Evolutionary conservation across 2,888 invertebrate species (phyloP).

Genomic region (Ormyrus thymus): DNA sequence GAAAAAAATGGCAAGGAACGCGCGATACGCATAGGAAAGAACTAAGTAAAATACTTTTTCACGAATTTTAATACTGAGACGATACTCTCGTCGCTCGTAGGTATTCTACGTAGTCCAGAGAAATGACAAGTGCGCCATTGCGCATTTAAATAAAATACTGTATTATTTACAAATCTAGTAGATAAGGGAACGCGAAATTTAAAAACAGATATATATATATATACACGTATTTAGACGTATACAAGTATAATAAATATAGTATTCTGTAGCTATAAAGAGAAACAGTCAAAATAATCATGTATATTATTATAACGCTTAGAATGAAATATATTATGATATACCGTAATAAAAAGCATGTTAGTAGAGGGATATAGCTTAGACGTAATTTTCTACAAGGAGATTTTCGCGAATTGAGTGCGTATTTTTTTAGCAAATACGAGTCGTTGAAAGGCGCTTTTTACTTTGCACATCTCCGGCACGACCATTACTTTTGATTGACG

Average conservation of each 20-base stretch:
- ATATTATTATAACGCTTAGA: constrained; percentile 42
- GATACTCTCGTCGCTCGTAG: constrained; percentile 28
- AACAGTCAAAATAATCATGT: constrained; percentile 21
- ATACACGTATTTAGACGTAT: constrained; percentile 14
- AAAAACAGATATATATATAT: not conserved
- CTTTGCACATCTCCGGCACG: not conserved
- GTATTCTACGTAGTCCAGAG: constrained; percentile 35
- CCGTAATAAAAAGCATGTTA: constrained; percentile 20
- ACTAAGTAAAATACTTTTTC: constrained; percentile 58
- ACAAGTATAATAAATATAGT: constrained; percentile 18
- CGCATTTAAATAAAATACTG: not conserved
- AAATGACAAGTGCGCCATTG: not conserved
- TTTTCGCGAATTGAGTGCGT: constrained; percentile 55
- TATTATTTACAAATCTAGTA: constrained; percentile 23
- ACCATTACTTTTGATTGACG: constrained; percentile 30
- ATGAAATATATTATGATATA: constrained; percentile 7
- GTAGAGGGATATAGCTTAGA: constrained; percentile 49
- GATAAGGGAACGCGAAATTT: constrained; percentile 8
- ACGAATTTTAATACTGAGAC: constrained; percentile 60
- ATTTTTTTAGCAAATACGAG: constrained; percentile 31
- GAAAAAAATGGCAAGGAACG: constrained; percentile 1
- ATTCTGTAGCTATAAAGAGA: not conserved
- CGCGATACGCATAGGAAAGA: not conserved
- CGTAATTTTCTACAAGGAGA: constrained; percentile 60
- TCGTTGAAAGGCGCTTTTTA: not conserved